Evolutionary conservation across 1,140 invertebrate species (phyloP), one percentile per base, ranked within the genome.

Genomic region (Leptinotarsa texana): DNA sequence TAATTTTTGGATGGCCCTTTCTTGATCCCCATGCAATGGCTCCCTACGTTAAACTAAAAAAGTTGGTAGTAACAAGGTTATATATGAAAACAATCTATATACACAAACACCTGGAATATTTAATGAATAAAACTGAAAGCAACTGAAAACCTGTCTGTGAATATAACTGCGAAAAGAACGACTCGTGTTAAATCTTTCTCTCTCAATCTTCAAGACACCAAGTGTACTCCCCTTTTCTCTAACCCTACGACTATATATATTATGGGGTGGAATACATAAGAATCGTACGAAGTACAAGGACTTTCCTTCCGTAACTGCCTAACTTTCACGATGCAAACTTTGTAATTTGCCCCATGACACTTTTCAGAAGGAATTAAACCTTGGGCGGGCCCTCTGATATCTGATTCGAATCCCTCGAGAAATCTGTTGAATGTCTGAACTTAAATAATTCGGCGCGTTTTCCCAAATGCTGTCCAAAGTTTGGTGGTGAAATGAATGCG

Each of bases 291-390:
- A 70, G 47, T 70, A 70, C 69, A 57, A 70, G 49, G 8, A 57
- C 13, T 57, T 68, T 33, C 66, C 66, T 48, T 57, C 49, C n/a
- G 21, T 70, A 70, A 70, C 33, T 70, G 69, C 47, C 69, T 42
- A 70, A 70, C 69, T 70, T 70, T 70, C 48, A 13, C 69, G 21
- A 70, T 61, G 69, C 49, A 70, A 70, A 70, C 69, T 70, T 70
- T 21, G 17, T 70, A 70, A 70, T 70, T 70, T 61, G 69, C 69
- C 69, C 69, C 69, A 57, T 70, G 69, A 70, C 69, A 70, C 33
- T 70, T 70, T 70, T 70, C 69, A 70, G 49, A 48, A 17, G 48
- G 22, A 70, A 70, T 70, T 70, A 70, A 70, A 51, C 33, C 69
- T 24, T 27, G 1, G 69, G 69, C 69, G 1, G 69, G 69, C 69